A percentile compares a stretch with the other conserved stretches of the same genome.
These are phyloP conservation scores for Phaonia tiefii DNA, from an alignment of 2,888 invertebrate genomes.

Conservation along the genomic window DNA sequence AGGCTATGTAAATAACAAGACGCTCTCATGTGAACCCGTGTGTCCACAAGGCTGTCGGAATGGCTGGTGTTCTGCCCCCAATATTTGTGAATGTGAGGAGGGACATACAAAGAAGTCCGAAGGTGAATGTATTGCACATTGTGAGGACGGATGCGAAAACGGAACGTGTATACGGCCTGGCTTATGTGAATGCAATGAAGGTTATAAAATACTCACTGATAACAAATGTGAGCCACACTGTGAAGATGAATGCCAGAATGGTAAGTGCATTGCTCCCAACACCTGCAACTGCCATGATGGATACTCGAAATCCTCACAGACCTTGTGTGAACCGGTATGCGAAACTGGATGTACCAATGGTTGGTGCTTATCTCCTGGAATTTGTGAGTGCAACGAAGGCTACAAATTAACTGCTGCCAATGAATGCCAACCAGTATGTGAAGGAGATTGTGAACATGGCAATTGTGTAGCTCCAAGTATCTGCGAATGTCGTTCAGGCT, in stretches of 20 bases:
- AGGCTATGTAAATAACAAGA: constrained; percentile 67
- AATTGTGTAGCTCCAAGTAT: constrained; percentile 85
- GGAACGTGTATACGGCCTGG: constrained; percentile 72
- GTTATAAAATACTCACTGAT: constrained; percentile 59
- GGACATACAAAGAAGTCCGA: constrained; percentile 38
- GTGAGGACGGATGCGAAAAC: constrained; percentile 67
- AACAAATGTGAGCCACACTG: constrained; percentile 69
- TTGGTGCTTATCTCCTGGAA: constrained; percentile 73
- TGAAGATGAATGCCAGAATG: constrained; percentile 69
- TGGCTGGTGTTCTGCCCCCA: constrained; percentile 75
- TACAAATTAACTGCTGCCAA: constrained; percentile 51
- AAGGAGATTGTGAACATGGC: constrained; percentile 85
- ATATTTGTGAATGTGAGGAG: constrained; percentile 72
- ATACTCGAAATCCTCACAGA: not conserved
- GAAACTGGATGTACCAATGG: constrained; percentile 71
- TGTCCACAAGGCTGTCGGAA: constrained; percentile 68
- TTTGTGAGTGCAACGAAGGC: constrained; percentile 68
- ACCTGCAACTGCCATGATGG: constrained; percentile 71
- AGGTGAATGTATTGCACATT: constrained; percentile 63
- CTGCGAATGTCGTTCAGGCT: constrained; percentile 86
- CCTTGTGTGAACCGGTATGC: constrained; percentile 79
- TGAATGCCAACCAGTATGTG: constrained; percentile 69
- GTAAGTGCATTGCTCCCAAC: constrained; percentile 74
- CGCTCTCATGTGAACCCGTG: constrained; percentile 20
- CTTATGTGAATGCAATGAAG: constrained; percentile 77